Base-by-base conservation (phyloP, 2,888 invertebrate species). In the Gerosis bhagava region DNA sequence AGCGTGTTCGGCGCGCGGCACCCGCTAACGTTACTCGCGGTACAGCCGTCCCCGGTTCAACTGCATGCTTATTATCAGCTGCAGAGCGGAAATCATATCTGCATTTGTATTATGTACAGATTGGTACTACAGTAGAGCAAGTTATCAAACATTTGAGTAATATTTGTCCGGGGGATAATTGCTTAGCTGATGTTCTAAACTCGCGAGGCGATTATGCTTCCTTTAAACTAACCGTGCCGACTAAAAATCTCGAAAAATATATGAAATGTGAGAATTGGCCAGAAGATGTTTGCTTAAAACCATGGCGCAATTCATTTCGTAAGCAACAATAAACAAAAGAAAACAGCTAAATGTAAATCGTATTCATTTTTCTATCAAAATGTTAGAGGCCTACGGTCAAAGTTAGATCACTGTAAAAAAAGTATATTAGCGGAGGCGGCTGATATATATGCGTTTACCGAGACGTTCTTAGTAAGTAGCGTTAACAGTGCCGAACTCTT, bases 231-330 rank as follows among this genome's bases (percentile, higher is more conserved):
- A 26, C 19, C 3, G 26, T 43, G 0, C 34, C 25, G 0, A 12
- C 5, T 34, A 43, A 25, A 6, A 2, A 35, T 13, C 2, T 12
- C 3, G 6, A 26, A 5, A 25, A 24, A 13, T 32, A 32, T 5
- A 6, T 41, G 10, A 22, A 15, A 6, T 16, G 22, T 12, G 21
- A 21, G 7, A 2, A 39, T 13, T 45, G 45, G 45, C 31, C 45
- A 5, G 32, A 31, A 16, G 31, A 45, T 31, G 37, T 45, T 10
- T 29, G 37, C 17, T 32, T 45, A 17, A 45, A 45, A n/a, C 37
- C 29, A 3, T 45, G 37, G 37, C 45, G 37, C 6, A 39, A 10
- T 44, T 29, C 29, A 29, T 44, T 44, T 44, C 36, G 36, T 6
- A 35, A 44, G 8, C 10, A 12, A n/a, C n/a, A n/a, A n/a, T n/a